Evolutionary conservation across 2,113 vertebrate genomes (phyloP), one percentile per base, ranked within the genome.

Genomic region (Sinosuthora webbiana): DNA sequence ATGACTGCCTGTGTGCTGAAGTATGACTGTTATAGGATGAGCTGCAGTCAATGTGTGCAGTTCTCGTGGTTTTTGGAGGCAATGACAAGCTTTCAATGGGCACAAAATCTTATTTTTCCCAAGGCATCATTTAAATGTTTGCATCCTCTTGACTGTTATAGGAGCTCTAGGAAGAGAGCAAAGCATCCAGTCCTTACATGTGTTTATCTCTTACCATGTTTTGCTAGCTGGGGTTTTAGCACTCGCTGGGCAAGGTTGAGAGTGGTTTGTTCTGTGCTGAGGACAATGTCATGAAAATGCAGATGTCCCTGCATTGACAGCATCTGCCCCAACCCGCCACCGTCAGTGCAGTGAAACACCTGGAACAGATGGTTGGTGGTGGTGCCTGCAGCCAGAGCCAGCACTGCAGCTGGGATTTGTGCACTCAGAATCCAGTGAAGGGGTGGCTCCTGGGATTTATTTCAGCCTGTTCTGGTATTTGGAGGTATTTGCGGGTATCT

Each of bases 1-100:
- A 0, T 4, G 7, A 31, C 4, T 1, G 1, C 33, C 74, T 47
- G 39, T 30, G 18, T 2, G 2, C 52, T 44, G 69, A 59, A 25
- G 33, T 22, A 0, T 13, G 30, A 33, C 14, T 69, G 8, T 31
- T 50, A 4, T 0, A 63, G 65, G 33, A 56, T 28, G 22, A 44
- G 39, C 49, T 50, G 30, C 18, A 27, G 44, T 60, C 69, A 63
- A 0, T 19, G 18, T 9, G 2, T 42, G 25, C 9, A 4, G 33
- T 89, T 69, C 42, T 74, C 4, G 3, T 47, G 37, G 25, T 10
- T 73, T 80, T 50, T 77, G 79, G 53, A 84, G 41, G 41, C n/a
- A 47, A 27, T 5, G 5, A 30, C 24, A 50, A 35, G 70, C 30
- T 90, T 70, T 76, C 35, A 17, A 23, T 50, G 28, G 35, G 12